Conservation (phyloP, 2,797 vertebrate genomes). For the Emys orbicularis region DNA sequence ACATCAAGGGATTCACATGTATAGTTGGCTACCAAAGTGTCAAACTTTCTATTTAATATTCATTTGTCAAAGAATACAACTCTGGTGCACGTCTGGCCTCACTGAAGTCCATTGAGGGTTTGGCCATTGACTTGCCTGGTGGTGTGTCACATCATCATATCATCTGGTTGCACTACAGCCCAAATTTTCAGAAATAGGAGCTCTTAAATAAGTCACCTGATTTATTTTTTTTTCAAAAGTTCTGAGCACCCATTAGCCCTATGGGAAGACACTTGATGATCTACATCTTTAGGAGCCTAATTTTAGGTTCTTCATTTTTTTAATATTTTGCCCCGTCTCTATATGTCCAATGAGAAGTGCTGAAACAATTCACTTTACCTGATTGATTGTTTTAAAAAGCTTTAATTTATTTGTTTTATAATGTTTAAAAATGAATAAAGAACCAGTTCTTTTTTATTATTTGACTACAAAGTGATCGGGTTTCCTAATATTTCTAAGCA, state of each 20-base stretch:
- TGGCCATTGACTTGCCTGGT: not conserved
- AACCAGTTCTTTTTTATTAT: not conserved
- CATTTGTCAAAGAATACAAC: no score
- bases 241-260: not conserved
- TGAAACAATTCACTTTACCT: constrained; percentile 5
- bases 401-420: not conserved
- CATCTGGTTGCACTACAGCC: not conserved
- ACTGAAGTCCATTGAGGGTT: not conserved
- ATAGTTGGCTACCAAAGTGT: no score
- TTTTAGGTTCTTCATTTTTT: not conserved
- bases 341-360: not conserved
- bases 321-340: not conserved
- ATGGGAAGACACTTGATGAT: not conserved
- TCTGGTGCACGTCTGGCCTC: not conserved
- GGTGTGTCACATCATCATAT: not conserved
- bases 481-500: constrained; percentile 4
- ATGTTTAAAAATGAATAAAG: constrained; percentile 7
- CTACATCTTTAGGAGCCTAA: not conserved
- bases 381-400: not conserved
- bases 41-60: no score
- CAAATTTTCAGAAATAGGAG: not conserved
- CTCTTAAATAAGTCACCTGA: not conserved
- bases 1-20: no score
- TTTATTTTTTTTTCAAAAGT: not conserved
- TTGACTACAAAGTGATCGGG: not conserved